A percentile compares a stretch with the other conserved stretches of the same genome.
These are phyloP conservation scores for Poecilia picta DNA, from an alignment of 2,797 vertebrate species.

Conservation along the genomic window DNA sequence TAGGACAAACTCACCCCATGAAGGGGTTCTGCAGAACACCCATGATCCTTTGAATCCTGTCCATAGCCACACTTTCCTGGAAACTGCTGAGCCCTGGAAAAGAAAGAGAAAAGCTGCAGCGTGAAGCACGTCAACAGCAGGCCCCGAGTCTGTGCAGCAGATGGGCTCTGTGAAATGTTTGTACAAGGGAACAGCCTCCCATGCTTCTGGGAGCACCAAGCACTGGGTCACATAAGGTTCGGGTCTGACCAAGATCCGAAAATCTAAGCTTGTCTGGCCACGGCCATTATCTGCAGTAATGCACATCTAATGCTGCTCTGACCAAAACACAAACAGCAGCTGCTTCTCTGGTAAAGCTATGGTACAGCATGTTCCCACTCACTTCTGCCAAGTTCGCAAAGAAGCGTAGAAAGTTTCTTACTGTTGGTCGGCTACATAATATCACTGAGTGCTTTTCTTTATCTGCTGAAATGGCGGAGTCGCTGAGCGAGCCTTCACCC, in stretches of 20 bases:
- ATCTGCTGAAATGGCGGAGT: conserved; percentile 11
- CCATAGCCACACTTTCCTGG: conserved; percentile 87
- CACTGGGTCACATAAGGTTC: conserved; percentile 65
- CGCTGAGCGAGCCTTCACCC: conserved; percentile 18
- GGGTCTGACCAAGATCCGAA: conserved; percentile 61
- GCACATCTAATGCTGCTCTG: conserved; percentile 29
- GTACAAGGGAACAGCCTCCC: conserved; percentile 62
- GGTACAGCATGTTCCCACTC: conserved; percentile 44
- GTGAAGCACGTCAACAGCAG: conserved; percentile 64
- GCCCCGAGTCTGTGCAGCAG: conserved; percentile 67
- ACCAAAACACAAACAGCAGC: conserved; percentile 39
- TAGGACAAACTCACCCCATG: conserved; percentile 77
- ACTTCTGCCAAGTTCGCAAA: conserved; percentile 32
- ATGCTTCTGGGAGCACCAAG: conserved; percentile 69
- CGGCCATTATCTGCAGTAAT: conserved; percentile 23
- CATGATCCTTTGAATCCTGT: conserved; percentile 87
- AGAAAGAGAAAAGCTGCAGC: conserved; percentile 58
- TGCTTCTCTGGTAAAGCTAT: conserved; percentile 22
- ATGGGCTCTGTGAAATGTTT: conserved; percentile 69
- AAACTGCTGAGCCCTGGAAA: conserved; percentile 86
- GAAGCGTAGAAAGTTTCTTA: conserved; percentile 17
- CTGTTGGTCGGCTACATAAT: conserved; percentile 15
- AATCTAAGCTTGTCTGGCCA: conserved; percentile 52
- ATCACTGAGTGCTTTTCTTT: conserved; percentile 7
- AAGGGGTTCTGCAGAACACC: conserved; percentile 84